Percentiles rank a stretch among this genome's conserved stretches.
These are phyloP conservation scores for Drosophila niveifrons DNA, from an alignment of 2,888 invertebrate genomes.

Conservation along the genomic window DNA sequence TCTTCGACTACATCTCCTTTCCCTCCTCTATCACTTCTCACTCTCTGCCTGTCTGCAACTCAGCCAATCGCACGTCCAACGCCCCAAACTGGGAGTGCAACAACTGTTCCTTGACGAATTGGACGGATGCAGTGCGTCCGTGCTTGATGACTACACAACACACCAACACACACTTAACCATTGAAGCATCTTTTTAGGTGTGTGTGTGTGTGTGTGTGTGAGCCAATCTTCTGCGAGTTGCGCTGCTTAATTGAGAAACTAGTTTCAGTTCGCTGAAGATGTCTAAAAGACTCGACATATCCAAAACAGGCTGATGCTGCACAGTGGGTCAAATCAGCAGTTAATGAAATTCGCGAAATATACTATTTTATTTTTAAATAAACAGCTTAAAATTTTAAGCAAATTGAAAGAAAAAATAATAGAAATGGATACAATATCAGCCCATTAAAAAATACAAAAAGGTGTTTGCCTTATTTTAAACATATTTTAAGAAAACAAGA, in stretches of 20 bases:
- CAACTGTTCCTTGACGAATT: slow-evolving; percentile 78
- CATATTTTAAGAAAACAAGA: no score
- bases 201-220: slow-evolving; percentile 2
- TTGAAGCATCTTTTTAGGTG: not conserved
- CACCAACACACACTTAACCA: slow-evolving; percentile 12
- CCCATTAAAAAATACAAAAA: no score
- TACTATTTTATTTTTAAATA: not conserved
- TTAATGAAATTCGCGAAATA: not conserved
- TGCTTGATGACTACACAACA: slow-evolving; percentile 44
- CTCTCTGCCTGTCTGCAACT: slow-evolving; percentile 24
- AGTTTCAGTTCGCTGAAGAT: slow-evolving; percentile 62
- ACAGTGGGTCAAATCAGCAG: slow-evolving; percentile 34
- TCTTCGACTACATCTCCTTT: slow-evolving; percentile 1
- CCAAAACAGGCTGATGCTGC: slow-evolving; percentile 16
- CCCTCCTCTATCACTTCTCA: not conserved
- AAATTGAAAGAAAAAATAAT: not conserved
- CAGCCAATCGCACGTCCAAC: slow-evolving; percentile 63
- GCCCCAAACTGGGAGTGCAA: slow-evolving; percentile 73
- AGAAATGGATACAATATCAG: no score
- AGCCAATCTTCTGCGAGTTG: slow-evolving; percentile 57
- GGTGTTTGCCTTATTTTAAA: no score
- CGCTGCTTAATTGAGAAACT: slow-evolving; percentile 77
- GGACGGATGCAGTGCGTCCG: slow-evolving; percentile 76
- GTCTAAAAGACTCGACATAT: slow-evolving; percentile 30
- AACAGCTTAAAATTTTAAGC: not conserved